These are phyloP conservation scores for Bovichtus variegatus DNA, from an alignment of 2,797 vertebrate species.

Conservation along the genomic window DNA sequence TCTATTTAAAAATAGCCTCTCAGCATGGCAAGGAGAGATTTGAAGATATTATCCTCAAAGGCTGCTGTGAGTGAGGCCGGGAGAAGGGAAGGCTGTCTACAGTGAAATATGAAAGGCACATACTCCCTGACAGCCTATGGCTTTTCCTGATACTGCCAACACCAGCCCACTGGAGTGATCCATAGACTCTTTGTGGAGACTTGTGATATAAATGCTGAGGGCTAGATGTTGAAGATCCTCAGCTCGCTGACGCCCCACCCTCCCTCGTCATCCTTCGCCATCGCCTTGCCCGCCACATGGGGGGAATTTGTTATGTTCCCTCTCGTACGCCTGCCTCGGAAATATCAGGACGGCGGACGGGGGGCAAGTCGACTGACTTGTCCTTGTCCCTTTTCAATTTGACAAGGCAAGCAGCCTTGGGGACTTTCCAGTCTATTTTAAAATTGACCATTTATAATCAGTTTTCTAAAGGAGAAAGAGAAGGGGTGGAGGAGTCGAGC, in stretches of 20 bases:
- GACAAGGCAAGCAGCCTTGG: conserved; percentile 86
- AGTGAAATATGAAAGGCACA: conserved; percentile 88
- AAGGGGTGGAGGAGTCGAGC: conserved; percentile 68
- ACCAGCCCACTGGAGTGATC: conserved; percentile 87
- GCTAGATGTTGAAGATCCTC: conserved; percentile 88
- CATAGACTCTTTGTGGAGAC: conserved; percentile 87
- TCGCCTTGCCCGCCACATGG: conserved; percentile 64
- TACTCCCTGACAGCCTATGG: conserved; percentile 88
- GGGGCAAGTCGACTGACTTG: conserved; percentile 78
- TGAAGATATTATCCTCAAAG: conserved; percentile 90
- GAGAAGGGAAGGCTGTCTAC: conserved; percentile 83
- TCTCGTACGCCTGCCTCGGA: conserved; percentile 67
- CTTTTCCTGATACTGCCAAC: conserved; percentile 88
- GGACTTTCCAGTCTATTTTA: conserved; percentile 87
- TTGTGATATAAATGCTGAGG: conserved; percentile 89
- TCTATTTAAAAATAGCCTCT: conserved; percentile 88
- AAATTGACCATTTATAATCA: conserved; percentile 90
- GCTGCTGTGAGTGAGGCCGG: conserved; percentile 85
- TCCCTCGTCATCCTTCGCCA: conserved; percentile 71
- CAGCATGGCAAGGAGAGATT: conserved; percentile 85
- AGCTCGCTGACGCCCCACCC: conserved; percentile 62
- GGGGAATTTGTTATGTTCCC: conserved; percentile 84
- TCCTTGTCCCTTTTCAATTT: conserved; percentile 88
- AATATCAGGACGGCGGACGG: conserved; percentile 72
- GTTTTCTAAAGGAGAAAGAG: conserved; percentile 82